Base-by-base conservation (phyloP, 2,888 invertebrate species). In the Polydrusus pterygomalis region DNA sequence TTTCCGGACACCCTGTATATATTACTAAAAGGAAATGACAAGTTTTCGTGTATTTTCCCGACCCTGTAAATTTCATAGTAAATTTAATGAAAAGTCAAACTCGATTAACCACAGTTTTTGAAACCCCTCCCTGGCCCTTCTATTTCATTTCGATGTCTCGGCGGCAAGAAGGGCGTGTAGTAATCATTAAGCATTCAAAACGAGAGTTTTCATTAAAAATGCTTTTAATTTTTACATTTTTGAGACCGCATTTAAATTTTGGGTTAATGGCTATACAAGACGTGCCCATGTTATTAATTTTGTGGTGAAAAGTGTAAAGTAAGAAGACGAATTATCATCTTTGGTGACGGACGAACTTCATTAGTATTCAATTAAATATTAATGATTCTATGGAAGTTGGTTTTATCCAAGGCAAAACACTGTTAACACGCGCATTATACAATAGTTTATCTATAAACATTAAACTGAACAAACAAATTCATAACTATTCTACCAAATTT, bases 261-360 rank as follows among this genome's bases (percentile, higher is more conserved):
- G 56, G 62, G 70, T 43, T 69, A 63, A 63, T 62, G 74, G 70
- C 60, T 47, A 64, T 65, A 64, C 51, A 56, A 70, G 75, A 75
- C 75, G 75, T 75, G 75, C 64, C 34, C 49, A 70, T 75, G 45
- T 75, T 75, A 70, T 70, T 75, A 75, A 75, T 75, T 70, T 70
- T 54, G 18, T 60, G 56, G 64, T 65, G 70, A 75, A 70, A 70
- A 63, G 60, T 38, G 10, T 49, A 65, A 70, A 75, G 38, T 69
- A 38, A 65, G 58, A 40, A 65, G 47, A 17, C 45, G 49, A 56
- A 17, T 56, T 60, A 38, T 60, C 58, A 38, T 10, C 58, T 60
- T 40, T 58, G 51, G 47, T 56, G 65, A 64, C 17, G 64, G 71
- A 47, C 51, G 13, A 34, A 34, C 49, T 18, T 7, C 40, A 71